These are phyloP conservation scores for Pseudotriccus pelzelni DNA, from an alignment of 2,797 vertebrate species.

Conservation along the genomic window DNA sequence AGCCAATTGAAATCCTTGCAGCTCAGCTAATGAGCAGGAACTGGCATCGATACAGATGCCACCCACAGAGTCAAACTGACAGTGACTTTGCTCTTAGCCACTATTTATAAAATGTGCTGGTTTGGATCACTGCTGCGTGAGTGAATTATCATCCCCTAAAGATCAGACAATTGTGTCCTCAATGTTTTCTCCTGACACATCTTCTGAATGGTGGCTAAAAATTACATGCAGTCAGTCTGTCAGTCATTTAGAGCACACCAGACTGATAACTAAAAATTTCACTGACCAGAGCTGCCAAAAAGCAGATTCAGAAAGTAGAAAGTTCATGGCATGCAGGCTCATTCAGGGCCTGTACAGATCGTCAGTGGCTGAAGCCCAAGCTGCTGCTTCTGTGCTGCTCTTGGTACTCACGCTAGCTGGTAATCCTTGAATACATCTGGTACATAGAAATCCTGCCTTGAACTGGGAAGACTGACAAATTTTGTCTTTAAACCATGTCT, in stretches of 20 bases:
- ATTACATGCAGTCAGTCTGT: background rate
- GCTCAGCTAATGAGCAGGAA: background rate
- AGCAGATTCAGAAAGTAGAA: background rate
- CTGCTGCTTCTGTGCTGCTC: background rate
- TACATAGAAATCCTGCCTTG: background rate
- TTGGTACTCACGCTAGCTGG: background rate
- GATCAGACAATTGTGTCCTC: background rate
- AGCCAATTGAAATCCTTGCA: slow-evolving; percentile 1
- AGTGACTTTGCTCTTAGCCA: background rate
- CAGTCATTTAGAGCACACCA: background rate
- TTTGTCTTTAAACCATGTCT: background rate
- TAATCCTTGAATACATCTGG: background rate
- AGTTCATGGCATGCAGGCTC: background rate
- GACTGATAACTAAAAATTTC: background rate
- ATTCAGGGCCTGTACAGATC: background rate
- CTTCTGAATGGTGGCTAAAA: background rate
- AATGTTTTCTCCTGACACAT: background rate
- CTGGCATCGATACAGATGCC: background rate
- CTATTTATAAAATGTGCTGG: background rate
- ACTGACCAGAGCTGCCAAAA: background rate
- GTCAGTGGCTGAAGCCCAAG: background rate
- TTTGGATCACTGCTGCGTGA: background rate
- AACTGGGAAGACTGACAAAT: background rate
- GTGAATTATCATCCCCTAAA: background rate
- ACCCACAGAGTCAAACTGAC: background rate